Evolutionary conservation across 2,113 vertebrate species (phyloP).

Genomic region (Macheiramphus alcinus): DNA sequence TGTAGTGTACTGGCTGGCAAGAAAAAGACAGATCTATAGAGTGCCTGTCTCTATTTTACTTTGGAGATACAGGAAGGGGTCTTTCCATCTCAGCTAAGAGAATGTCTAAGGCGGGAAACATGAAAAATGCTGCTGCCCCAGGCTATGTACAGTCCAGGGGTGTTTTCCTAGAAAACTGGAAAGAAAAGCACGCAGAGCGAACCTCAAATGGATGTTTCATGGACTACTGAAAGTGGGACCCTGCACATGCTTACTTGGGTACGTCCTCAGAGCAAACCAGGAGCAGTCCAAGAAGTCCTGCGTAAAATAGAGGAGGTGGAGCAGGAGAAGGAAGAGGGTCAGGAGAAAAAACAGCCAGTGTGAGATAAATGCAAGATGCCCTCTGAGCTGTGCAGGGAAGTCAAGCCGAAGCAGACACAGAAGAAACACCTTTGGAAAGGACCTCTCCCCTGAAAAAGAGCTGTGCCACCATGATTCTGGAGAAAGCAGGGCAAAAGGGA

Average conservation of each 20-base stretch:
- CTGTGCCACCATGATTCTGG: not conserved
- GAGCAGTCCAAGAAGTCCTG: not conserved
- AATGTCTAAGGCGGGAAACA: not conserved
- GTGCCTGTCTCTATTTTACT: not conserved
- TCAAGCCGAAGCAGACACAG: not conserved
- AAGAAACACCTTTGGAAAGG: not conserved
- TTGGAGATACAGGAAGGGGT: not conserved
- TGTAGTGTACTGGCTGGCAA: not conserved
- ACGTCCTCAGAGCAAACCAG: not conserved
- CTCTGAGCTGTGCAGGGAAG: not conserved
- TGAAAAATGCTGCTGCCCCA: not conserved
- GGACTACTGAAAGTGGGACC: not conserved
- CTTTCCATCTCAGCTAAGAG: not conserved
- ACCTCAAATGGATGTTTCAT: not conserved
- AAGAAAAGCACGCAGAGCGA: not conserved
- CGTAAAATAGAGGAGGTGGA: not conserved
- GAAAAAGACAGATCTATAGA: not conserved
- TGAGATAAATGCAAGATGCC: not conserved
- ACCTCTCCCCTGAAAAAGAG: not conserved
- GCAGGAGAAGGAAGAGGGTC: not conserved
- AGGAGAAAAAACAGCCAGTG: not conserved
- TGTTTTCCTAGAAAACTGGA: not conserved
- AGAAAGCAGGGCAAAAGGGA: not conserved
- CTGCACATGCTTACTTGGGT: not conserved
- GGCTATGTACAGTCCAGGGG: not conserved